Base-by-base conservation (phyloP, 2,888 invertebrate species). In the Heliconius ismenius region DNA sequence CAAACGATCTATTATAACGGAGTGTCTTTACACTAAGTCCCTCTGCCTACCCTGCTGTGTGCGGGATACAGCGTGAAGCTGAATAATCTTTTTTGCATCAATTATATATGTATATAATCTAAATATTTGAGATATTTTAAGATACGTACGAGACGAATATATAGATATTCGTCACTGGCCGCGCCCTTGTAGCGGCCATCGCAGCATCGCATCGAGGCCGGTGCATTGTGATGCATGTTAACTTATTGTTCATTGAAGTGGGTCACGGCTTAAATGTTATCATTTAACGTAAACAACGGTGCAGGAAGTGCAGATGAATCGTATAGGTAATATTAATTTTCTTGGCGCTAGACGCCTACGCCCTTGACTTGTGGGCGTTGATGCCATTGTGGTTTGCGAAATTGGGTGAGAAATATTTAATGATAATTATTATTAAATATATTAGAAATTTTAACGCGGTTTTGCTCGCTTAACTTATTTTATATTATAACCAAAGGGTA, bases 111-210 rank as follows among this genome's bases (percentile, higher is more conserved):
- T 39, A 4, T 28, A 28, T 28, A 0, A 32, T 43, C 13, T 43
- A 15, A 15, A 43, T 43, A 43, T 54, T 54, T 54, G 54, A 54
- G 6, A 21, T 63, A 39, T 54, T 36, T 11, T 60, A 36, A 24
- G 24, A 60, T 32, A n/a, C n/a, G n/a, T n/a, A n/a, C n/a, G n/a
- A n/a, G n/a, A n/a, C n/a, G n/a, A n/a, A n/a, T n/a, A n/a, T n/a
- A 7, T 32, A 7, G 7, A 11, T 24, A 49, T 49, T 43, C 76
- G 76, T 74, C 69, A 76, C 49, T 72, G 76, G 76, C 72, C 72
- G 76, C 84, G 87, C 84, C 87, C 87, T 87, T 87, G 81, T 80
- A 73, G 78, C 80, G 83, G 79, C 60, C 83, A 81, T 76, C 81
- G 83, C 85, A 84, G 84, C 80, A 82, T 82, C 83, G 81, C 80